These are phyloP conservation scores for Pituophis catenifer DNA, from an alignment of 2,113 vertebrate species.

Conservation along the genomic window DNA sequence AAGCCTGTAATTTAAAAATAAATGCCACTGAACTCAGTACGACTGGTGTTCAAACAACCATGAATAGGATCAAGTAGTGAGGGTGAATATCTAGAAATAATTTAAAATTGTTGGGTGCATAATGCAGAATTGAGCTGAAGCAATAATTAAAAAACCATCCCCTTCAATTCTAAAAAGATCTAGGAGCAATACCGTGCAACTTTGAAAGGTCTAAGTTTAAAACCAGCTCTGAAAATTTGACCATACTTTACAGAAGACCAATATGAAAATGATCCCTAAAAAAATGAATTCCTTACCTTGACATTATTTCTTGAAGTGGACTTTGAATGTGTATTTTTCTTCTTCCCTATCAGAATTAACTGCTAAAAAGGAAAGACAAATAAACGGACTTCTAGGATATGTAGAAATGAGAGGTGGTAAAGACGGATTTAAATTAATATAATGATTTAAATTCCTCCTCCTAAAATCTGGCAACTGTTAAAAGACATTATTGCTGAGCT, in stretches of 20 bases:
- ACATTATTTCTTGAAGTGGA: constrained; percentile 21
- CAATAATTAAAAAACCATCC: background rate
- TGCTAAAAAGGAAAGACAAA: background rate
- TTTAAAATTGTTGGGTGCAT: background rate
- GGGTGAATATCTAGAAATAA: background rate
- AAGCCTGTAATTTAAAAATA: background rate
- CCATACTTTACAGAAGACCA: background rate
- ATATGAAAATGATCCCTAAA: background rate
- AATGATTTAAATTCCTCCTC: constrained; percentile 42
- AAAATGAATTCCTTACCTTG: constrained; percentile 9
- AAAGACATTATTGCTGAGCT: background rate
- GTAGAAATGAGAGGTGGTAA: constrained; percentile 14
- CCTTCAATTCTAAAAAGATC: background rate
- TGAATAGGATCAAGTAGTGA: background rate
- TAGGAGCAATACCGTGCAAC: background rate
- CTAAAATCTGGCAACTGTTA: background rate
- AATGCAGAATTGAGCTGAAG: background rate
- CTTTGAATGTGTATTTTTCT: constrained; percentile 27
- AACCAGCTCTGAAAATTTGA: background rate
- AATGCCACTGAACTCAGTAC: background rate
- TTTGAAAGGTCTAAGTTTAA: background rate
- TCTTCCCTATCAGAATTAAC: background rate
- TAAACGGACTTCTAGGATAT: constrained; percentile 26
- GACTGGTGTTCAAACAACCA: background rate
- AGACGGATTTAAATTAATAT: constrained; percentile 17